Evolutionary conservation across 2,888 invertebrate genomes (phyloP), one percentile per base, ranked within the genome.

Genomic region (Polydrusus cervinus): DNA sequence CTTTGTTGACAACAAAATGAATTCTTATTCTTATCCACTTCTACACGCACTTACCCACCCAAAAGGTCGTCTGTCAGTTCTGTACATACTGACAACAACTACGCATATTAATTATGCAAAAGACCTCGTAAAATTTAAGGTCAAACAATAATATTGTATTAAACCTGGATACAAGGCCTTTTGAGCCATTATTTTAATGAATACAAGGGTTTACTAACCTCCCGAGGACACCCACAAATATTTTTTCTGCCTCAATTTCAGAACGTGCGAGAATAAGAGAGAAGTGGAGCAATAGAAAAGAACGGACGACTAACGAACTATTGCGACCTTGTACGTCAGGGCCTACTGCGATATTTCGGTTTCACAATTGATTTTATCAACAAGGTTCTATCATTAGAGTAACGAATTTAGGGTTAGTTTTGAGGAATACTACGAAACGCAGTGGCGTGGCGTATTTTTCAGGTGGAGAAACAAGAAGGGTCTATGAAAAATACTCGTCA

Each of bases 271-370:
- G 57, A 57, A 30, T 7, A 57, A 57, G 55, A 57, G 8, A 14
- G 55, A 57, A 9, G 34, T 8, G 16, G 38, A n/a, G 57, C 16
- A 60, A 45, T 13, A 47, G 49, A 64, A 10, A 45, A 64, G 47
- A 14, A 49, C 34, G 14, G 16, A 64, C 64, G 64, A 20, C 49
- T 34, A 64, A 49, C 20, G 30, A 64, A 49, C 64, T 49, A 30
- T 30, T 64, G 64, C 64, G 64, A 64, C 64, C 64, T 64, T 64
- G 64, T 49, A 30, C 49, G 49, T 64, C 64, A 49, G 64, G 64
- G 64, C 64, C 38, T 30, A 38, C 38, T 38, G 38, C 49, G 64
- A 34, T 49, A 64, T 64, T 64, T 64, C 16, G 49, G 64, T 14
- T 47, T n/a, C 14, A 47, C 34, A 49, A 49, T 64, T 20, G 49